These are phyloP conservation scores for Lophius piscatorius DNA, from an alignment of 2,113 vertebrate genomes.

Conservation along the genomic window DNA sequence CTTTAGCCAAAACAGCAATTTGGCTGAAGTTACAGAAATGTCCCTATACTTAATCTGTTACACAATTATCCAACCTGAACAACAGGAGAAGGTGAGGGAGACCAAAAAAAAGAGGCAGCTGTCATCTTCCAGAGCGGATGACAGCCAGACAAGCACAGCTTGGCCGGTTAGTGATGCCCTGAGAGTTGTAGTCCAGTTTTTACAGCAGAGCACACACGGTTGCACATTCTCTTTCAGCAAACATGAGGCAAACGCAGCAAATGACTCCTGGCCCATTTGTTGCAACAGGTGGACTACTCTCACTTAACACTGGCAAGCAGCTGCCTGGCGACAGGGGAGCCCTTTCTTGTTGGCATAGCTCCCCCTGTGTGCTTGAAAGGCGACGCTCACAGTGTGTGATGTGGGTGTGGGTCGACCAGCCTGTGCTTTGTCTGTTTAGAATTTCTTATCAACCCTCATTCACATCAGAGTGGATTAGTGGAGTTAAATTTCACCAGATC, in stretches of 20 bases:
- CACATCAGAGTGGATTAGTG: slow-evolving; percentile 57
- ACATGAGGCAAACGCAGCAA: slow-evolving; percentile 43
- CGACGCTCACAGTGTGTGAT: slow-evolving; percentile 10
- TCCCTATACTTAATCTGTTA: background rate
- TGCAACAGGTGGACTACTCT: slow-evolving; percentile 74
- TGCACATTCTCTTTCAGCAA: slow-evolving; percentile 48
- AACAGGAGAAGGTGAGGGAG: slow-evolving; percentile 10
- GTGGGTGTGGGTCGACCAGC: slow-evolving; percentile 16
- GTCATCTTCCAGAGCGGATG: slow-evolving; percentile 37
- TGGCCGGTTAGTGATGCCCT: background rate
- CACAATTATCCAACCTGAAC: slow-evolving; percentile 2
- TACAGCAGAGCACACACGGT: slow-evolving; percentile 39
- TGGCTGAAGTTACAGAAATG: background rate
- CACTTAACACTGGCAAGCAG: slow-evolving; percentile 55
- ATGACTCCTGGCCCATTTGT: slow-evolving; percentile 50
- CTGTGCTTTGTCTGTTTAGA: slow-evolving; percentile 43
- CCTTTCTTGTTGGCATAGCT: slow-evolving; percentile 59
- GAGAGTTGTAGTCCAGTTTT: slow-evolving; percentile 13
- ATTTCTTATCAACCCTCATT: slow-evolving; percentile 60
- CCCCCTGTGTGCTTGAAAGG: slow-evolving; percentile 43
- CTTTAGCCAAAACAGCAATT: background rate
- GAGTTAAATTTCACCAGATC: slow-evolving; percentile 74
- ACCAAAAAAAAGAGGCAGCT: slow-evolving; percentile 52
- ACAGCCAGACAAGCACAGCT: slow-evolving; percentile 55
- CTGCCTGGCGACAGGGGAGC: slow-evolving; percentile 58